Percentiles rank a stretch among this genome's conserved stretches.
Evolutionary conservation across 2,888 invertebrate genomes (phyloP).

Genomic region (Eilema griseolum): DNA sequence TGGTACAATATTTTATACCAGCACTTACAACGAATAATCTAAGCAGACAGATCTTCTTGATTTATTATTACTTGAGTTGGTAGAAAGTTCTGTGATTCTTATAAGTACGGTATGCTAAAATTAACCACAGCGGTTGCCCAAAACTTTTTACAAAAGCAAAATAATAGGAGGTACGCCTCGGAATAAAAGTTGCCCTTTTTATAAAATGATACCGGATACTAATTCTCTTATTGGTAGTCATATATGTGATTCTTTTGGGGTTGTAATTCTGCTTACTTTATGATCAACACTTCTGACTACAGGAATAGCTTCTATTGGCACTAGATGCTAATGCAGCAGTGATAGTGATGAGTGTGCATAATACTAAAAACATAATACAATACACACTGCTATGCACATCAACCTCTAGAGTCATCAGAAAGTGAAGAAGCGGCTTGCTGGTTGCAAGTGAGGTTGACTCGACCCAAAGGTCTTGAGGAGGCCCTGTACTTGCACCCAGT

Average conservation of each 20-base stretch:
- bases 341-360: neutral
- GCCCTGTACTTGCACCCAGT: too few species aligned
- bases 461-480: too few species aligned
- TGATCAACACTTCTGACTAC: neutral
- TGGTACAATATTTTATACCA: neutral
- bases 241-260: neutral
- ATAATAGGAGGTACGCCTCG: slow-evolving; percentile 17
- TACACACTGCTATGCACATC: too few species aligned
- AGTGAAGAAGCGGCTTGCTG: too few species aligned
- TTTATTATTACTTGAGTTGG: neutral
- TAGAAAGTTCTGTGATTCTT: slow-evolving; percentile 2
- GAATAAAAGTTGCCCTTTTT: slow-evolving; percentile 2
- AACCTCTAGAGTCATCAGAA: too few species aligned
- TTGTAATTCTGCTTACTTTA: neutral
- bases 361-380: too few species aligned
- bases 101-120: slow-evolving; percentile 6
- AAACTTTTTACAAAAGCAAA: slow-evolving; percentile 24
- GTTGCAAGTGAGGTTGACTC: too few species aligned
- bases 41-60: neutral
- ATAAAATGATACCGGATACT: neutral
- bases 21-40: neutral
- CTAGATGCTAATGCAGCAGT: neutral
- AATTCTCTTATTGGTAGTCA: neutral
- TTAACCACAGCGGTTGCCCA: slow-evolving; percentile 19
- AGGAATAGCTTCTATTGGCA: neutral